Conservation (phyloP, 2,797 vertebrate genomes). For the Trematocara caparti region DNA sequence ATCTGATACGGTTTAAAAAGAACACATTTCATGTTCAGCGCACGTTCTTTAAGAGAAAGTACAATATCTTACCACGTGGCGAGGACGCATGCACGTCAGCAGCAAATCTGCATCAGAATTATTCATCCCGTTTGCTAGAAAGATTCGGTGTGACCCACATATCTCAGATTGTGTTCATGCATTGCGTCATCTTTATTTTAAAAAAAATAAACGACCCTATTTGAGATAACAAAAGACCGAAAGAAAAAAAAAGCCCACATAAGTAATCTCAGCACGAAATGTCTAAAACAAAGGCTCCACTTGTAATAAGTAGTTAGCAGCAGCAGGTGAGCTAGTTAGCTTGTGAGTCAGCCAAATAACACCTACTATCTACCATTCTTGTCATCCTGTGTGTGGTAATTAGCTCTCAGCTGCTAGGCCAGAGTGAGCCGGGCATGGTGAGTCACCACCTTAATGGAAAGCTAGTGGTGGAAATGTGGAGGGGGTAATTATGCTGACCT, state of each 20-base stretch:
- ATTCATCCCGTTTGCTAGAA: not conserved
- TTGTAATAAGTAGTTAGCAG: not conserved
- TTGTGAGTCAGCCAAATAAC: conserved; percentile 32
- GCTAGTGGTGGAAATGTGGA: conserved; percentile 45
- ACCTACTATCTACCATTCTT: conserved; percentile 22
- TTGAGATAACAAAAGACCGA: not conserved
- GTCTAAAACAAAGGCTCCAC: conserved; percentile 4
- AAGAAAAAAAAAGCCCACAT: not conserved
- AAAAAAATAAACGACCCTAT: not conserved
- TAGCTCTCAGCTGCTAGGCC: conserved; percentile 50
- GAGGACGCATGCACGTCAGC: not conserved
- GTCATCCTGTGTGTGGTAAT: conserved; percentile 47
- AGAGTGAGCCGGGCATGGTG: conserved; percentile 20
- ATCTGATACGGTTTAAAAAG: not conserved
- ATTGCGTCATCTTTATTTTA: not conserved
- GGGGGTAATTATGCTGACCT: conserved; percentile 65
- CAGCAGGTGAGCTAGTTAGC: not conserved
- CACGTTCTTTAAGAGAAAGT: not conserved
- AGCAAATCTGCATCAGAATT: conserved; percentile 31
- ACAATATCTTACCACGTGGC: conserved; percentile 7
- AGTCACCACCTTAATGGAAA: conserved; percentile 65
- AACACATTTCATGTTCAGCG: not conserved
- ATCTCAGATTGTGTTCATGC: not conserved
- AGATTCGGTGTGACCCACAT: conserved; percentile 21
- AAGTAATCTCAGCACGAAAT: not conserved